Evolutionary conservation across 2,113 vertebrate species (phyloP), one percentile per base, ranked within the genome.

Genomic region (Saccopteryx leptura): DNA sequence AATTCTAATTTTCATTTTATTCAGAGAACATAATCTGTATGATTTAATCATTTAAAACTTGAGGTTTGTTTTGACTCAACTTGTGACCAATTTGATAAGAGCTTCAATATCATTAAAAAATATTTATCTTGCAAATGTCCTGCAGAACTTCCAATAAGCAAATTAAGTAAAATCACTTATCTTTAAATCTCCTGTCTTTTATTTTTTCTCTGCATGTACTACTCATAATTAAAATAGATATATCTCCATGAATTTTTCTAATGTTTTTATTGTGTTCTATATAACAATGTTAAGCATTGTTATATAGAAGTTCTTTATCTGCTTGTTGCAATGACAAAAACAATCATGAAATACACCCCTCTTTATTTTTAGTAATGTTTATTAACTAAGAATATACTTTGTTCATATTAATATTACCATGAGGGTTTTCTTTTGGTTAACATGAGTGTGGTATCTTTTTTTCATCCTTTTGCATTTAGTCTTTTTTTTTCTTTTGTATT

Each of bases 1-100:
- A 84, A 66, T 66, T 65, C 18, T 89, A 88, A 82, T 65, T 88
- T 94, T 83, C 17, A 23, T 23, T 94, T 13, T 48, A 56, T 81
- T 87, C 60, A 72, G 85, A 63, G 18, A 83, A 46, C 4, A 50
- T 39, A 75, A 50, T 50, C 46, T 54, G 12, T 15, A 66, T 89
- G 17, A 58, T 82, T 48, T 88, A 75, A 81, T 75, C 60, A 88
- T 66, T 75, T 50, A 58, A 28, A 61, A 65, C 58, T 26, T 75
- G 19, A 31, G 14, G 28, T 23, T 90, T 88, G 7, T 74, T 74
- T 65, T 74, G 66, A 80, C 9, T 13, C n/a, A 17, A 79, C 48
- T 74, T 81, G 17, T 26, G 5, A 66, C 48, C 21, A 66, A 33
- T 66, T 82, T 74, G 15, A 28, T 81, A 93, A 63, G 63, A 63